Evolutionary conservation across 2,888 invertebrate genomes (phyloP), one percentile per base, ranked within the genome.

Genomic region (Coenonympha glycerion): DNA sequence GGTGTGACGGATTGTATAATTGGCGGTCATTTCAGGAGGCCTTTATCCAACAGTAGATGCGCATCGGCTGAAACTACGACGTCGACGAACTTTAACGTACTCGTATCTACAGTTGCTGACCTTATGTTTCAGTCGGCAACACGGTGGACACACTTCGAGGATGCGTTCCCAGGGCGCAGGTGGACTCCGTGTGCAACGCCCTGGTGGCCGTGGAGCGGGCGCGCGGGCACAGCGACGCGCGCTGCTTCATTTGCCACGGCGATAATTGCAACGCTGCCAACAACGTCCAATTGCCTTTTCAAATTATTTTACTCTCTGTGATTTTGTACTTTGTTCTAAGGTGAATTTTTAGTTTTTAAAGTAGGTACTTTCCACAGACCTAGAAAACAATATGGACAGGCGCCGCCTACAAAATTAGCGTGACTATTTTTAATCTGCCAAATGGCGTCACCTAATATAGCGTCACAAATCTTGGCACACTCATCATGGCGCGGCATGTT

Each of bases 151-250:
- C 76, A 1, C 61, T 88, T 4, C 62, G 77, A 48, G 88, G 88
- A 8, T 88, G 88, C 57, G 68, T 86, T 6, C 83, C 87, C 0
- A 67, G 66, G 50, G 69, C 64, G 1, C 81, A 84, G 55, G 73
- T 82, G 4, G 87, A 87, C 60, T 79, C 80, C 0, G 81, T 86
- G 26, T 88, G 88, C 61, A 63, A 76, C 16, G 77, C 73, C 13
- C 65, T 88, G 3, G 71, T 70, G 0, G 80, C 85, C 0, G 75
- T 85, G 0, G 83, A 87, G 52, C 69, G 82, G 58, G 81, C 86
- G 6, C 71, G 87, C 46, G 81, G 84, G 0, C 87, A 87, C 63
- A 85, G 83, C 56, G 79, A 86, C 64, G 86, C 83, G 0, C 73
- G 79, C n/a, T 88, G 88, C 58, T 76, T 65, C 49, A 68, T 76